Percentiles rank a stretch among this genome's conserved stretches.
These are phyloP conservation scores for Tinamus guttatus DNA, from an alignment of 2,113 vertebrate species.

Conservation along the genomic window DNA sequence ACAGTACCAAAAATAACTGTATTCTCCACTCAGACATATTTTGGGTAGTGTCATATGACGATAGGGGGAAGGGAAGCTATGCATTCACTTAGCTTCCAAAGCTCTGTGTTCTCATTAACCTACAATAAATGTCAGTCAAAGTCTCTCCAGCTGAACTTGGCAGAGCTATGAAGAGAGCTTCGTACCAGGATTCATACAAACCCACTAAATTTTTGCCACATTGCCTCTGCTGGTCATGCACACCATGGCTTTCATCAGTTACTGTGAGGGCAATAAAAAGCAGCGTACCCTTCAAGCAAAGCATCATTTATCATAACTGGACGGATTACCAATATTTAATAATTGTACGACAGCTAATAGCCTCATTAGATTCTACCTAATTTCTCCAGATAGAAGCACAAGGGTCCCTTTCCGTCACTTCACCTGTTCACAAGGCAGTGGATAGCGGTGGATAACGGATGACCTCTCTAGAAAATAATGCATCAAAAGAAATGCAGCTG, in stretches of 20 bases:
- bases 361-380: neutral
- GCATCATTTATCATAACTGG: neutral
- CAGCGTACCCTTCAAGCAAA: neutral
- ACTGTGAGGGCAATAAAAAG: neutral
- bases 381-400: neutral
- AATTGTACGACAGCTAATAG: rapidly evolving
- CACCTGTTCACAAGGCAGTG: neutral
- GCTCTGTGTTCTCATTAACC: conserved; percentile 24
- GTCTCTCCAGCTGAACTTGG: neutral
- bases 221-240: neutral
- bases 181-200: neutral
- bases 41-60: conserved; percentile 50
- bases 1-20: conserved; percentile 58
- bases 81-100: conserved; percentile 18
- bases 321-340: neutral
- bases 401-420: neutral
- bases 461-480: conserved; percentile 11
- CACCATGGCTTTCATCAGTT: neutral
- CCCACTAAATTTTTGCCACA: neutral
- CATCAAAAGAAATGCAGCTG: neutral
- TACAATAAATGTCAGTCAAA: neutral
- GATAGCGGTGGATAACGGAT: neutral
- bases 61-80: conserved; percentile 27
- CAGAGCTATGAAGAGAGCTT: neutral
- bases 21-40: conserved; percentile 46